Evolutionary conservation across 1,140 invertebrate genomes (phyloP).

Genomic region (Brachystomella parvula): DNA sequence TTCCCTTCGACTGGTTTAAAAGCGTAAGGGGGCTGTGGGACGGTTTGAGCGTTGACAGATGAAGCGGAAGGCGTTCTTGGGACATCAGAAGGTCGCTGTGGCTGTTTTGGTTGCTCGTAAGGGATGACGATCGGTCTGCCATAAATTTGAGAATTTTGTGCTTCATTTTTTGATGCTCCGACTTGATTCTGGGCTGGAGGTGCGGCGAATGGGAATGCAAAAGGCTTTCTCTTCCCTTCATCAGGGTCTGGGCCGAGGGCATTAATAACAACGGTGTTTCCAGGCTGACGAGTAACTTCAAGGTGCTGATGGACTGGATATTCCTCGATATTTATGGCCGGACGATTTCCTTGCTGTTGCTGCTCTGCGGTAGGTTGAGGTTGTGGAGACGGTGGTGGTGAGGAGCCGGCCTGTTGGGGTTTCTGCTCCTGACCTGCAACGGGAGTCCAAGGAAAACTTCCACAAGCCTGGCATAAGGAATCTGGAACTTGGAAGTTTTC

Average conservation of each 20-base stretch:
- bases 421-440: conserved; percentile 24
- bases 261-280: conserved; percentile 27
- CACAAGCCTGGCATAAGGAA: conserved; percentile 33
- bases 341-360: not conserved
- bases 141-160: conserved; percentile 3
- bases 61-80: not conserved
- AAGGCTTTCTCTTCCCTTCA: conserved; percentile 19
- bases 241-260: conserved; percentile 3
- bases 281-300: not conserved
- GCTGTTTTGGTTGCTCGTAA: not conserved
- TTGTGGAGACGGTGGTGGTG: not conserved
- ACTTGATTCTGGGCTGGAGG: conserved; percentile 12
- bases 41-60: not conserved
- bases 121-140: not conserved
- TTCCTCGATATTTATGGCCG: not conserved
- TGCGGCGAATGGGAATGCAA: conserved; percentile 25
- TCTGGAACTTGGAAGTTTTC: conserved; percentile 28
- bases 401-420: not conserved
- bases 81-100: not conserved
- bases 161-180: not conserved
- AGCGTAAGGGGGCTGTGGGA: not conserved
- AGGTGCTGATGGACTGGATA: conserved; percentile 8
- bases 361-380: not conserved
- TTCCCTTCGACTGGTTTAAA: not conserved
- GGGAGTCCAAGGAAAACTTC: conserved; percentile 36